Evolutionary conservation across 1,140 invertebrate genomes (phyloP), one percentile per base, ranked within the genome.

Genomic region (Macrotrachela quadricornifera): DNA sequence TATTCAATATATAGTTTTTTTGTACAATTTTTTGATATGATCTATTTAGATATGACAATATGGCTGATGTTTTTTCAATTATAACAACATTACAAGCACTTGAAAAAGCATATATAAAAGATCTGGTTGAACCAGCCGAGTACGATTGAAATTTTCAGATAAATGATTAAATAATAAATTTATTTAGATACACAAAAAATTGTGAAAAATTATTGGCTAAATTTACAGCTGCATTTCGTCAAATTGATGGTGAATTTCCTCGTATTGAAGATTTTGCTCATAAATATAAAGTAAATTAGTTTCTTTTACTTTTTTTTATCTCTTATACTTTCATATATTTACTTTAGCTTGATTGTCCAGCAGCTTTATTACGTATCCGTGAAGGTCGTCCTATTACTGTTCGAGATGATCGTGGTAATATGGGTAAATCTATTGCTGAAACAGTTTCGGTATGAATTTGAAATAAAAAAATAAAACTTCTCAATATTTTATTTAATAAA

Each of bases 311-410:
- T 17, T 18, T 16, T 4, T 17, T 18, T 46, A 36, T 51, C 14
- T 38, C 13, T 18, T 30, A 10, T 18, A 10, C 14, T 21, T 39
- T 44, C 44, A n/a, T 17, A 14, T 30, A 12, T 50, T 21, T 40
- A 11, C 30, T 55, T 46, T 50, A 83, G 79, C 70, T 95, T 56
- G 87, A 95, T 67, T 95, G 88, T 69, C 86, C 90, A 1, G 87
- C 88, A 49, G 94, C 94, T 0, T 67, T 97, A 54, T 88, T 96
- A 66, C 77, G 94, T 64, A 97, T 99, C 52, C 81, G 83, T 62
- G 94, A 97, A 73, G 92, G 92, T 68, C 76, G 87, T 56, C 94
- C 92, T 8, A 97, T 97, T 38, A 91, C 92, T 10, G 94, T 97
- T 57, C 91, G 90, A 68, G 91, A 97, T 71, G 92, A 96, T 64